A percentile compares a stretch with the other conserved stretches of the same genome.
Evolutionary conservation across 2,888 invertebrate genomes (phyloP).

Genomic region (Stramonita haemastoma): DNA sequence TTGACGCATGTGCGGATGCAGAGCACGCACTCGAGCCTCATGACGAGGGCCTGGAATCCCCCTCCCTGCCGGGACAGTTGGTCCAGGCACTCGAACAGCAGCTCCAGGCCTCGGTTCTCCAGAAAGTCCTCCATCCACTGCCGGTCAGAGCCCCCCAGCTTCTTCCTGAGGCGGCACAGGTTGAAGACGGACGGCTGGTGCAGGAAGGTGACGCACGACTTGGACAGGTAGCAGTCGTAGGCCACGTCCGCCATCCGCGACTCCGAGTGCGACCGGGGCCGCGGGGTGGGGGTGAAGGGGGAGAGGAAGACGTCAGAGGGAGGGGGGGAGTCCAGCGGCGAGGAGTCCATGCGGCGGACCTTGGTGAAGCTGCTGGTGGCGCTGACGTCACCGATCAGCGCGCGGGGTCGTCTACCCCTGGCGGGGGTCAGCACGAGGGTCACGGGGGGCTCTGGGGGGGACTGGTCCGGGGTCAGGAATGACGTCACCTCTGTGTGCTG

Average conservation of each 20-base stretch:
- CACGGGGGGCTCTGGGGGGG: background rate
- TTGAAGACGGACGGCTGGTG: conserved; percentile 66
- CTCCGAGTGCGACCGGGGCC: conserved; percentile 51
- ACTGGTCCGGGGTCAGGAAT: background rate
- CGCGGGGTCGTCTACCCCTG: background rate
- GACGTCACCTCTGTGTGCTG: background rate
- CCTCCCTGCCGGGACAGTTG: conserved; percentile 55
- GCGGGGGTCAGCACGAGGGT: background rate
- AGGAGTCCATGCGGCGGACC: background rate
- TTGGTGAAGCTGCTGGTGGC: background rate
- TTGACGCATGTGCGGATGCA: conserved; percentile 83
- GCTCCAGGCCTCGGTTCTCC: conserved; percentile 64
- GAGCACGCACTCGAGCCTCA: conserved; percentile 71
- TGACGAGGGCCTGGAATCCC: conserved; percentile 43
- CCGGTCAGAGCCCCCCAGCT: conserved; percentile 62
- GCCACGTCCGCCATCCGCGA: conserved; percentile 59
- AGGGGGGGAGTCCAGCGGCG: background rate
- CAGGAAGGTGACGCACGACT: conserved; percentile 62
- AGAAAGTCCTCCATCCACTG: conserved; percentile 72
- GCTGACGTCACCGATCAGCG: background rate
- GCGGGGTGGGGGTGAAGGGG: background rate
- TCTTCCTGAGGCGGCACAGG: conserved; percentile 66
- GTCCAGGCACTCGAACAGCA: conserved; percentile 66
- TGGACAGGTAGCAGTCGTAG: conserved; percentile 58
- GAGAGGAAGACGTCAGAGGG: conserved; percentile 18